These are phyloP conservation scores for Aethes cnicana DNA, from an alignment of 2,888 invertebrate species.

Conservation along the genomic window DNA sequence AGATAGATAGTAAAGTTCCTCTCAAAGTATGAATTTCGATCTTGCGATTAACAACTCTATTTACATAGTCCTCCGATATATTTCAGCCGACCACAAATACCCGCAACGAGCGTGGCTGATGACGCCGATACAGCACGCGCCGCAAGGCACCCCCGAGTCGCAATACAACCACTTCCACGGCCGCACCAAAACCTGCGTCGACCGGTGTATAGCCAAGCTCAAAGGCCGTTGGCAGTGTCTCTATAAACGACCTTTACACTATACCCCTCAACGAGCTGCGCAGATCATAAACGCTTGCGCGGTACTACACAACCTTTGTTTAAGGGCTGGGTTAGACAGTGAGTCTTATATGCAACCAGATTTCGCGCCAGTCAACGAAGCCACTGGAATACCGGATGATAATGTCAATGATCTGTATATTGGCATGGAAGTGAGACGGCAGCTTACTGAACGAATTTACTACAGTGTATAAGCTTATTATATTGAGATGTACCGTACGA, in stretches of 20 bases:
- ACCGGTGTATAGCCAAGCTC: constrained; percentile 52
- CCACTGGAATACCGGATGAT: constrained; percentile 54
- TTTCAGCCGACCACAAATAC: constrained; percentile 55
- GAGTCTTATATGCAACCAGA: constrained; percentile 47
- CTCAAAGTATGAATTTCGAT: no score
- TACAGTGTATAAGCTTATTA: constrained; percentile 46
- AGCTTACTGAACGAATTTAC: constrained; percentile 57
- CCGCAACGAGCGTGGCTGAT: constrained; percentile 60
- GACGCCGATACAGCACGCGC: constrained; percentile 55
- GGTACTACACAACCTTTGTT: constrained; percentile 55
- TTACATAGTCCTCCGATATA: no score
- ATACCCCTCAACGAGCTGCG: constrained; percentile 56
- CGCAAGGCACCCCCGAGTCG: constrained; percentile 56
- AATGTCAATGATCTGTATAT: constrained; percentile 58
- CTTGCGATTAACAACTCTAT: no score
- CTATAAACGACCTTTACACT: constrained; percentile 54
- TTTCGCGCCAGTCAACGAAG: constrained; percentile 47
- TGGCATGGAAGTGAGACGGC: constrained; percentile 57
- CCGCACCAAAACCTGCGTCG: constrained; percentile 53
- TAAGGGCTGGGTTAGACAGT: constrained; percentile 49
- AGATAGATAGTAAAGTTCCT: no score
- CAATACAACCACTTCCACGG: constrained; percentile 60
- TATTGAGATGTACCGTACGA: no score
- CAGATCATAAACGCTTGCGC: constrained; percentile 64
- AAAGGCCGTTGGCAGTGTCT: constrained; percentile 60